Evolutionary conservation across 2,888 invertebrate species (phyloP), one percentile per base, ranked within the genome.

Genomic region (Emesis castigata): DNA sequence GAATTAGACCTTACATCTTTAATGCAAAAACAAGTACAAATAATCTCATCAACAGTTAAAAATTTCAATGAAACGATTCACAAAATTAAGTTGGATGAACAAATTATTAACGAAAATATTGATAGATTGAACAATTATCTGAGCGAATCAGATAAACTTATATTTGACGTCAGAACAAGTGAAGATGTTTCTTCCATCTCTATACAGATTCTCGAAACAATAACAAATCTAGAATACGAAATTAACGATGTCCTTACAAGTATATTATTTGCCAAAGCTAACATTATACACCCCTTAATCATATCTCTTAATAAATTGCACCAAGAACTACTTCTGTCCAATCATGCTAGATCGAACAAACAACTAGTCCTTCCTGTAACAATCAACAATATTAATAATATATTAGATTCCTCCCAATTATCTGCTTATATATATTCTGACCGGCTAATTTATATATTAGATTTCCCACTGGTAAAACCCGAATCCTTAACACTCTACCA

Each of bases 1-100:
- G 84, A 89, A 84, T 5, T 86, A 5, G 79, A 86, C 18, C 26
- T 80, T 8, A 20, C 58, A 3, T 5, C 11, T 4, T 20, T 58
- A 58, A 56, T 88, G 78, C 69, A 83, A 39, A 64, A 87, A 76
- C 85, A 88, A 83, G 11, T 86, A 0, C 88, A 90, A 81, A 88
- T 87, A 56, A 88, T 76, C 3, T 86, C 87, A 0, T 83, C 86
- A 0, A 87, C 87, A 0, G 73, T 88, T 0, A 85, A 75, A 48
- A 86, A 86, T 29, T 87, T 86, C 20, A 88, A 88, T 11, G 80
- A 87, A 72, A 85, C 85, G 2, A 82, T 86, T 9, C 76, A 81
- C 11, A 87, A 87, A 84, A 87, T 89, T 0, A 82, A 85, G 0
- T 86, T 77, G n/a, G 84, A 87, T 11, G 85, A 87, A 80, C 56